Percentiles rank a stretch among this genome's conserved stretches.
These are phyloP conservation scores for Gavia stellata DNA, from an alignment of 2,113 vertebrate species.

Conservation along the genomic window DNA sequence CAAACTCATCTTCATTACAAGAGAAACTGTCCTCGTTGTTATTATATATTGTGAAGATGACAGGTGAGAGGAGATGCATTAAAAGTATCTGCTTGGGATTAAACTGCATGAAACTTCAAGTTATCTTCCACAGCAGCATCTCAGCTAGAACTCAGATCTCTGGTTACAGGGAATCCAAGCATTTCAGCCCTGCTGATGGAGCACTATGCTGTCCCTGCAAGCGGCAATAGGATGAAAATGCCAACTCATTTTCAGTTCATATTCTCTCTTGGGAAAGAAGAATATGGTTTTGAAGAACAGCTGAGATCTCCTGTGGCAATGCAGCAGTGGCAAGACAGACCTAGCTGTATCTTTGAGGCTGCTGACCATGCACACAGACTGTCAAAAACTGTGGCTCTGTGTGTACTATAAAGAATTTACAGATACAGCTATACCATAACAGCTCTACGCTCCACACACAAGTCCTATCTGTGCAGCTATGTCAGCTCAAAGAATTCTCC, in stretches of 20 bases:
- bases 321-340: neutral
- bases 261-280: neutral
- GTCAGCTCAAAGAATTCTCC: neutral
- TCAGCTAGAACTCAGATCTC: neutral
- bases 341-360: neutral
- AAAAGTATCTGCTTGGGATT: neutral
- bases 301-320: neutral
- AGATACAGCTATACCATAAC: neutral
- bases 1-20: neutral
- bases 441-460: neutral
- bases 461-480: neutral
- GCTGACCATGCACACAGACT: neutral
- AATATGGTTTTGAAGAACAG: neutral
- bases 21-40: neutral
- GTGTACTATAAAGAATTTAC: neutral
- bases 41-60: neutral
- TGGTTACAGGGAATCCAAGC: neutral
- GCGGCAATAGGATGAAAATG: neutral
- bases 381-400: neutral
- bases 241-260: neutral
- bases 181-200: neutral
- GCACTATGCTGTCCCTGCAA: neutral
- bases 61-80: neutral
- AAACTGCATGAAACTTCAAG: neutral
- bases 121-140: neutral